A percentile compares a stretch with the other conserved stretches of the same genome.
Evolutionary conservation across 2,113 vertebrate genomes (phyloP).

Genomic region (Dipodomys spectabilis): DNA sequence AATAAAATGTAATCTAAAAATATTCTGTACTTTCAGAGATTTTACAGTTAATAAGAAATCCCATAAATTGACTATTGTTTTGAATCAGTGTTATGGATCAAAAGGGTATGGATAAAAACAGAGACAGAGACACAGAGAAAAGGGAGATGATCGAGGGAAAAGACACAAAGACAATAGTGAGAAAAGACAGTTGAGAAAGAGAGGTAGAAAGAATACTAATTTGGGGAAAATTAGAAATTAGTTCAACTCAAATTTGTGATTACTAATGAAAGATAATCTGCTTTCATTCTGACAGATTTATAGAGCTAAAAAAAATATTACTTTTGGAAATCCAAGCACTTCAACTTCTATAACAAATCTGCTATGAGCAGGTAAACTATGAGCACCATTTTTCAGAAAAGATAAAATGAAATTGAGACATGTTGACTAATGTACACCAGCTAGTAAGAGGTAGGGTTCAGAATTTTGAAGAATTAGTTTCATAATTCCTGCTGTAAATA

Average conservation of each 20-base stretch:
- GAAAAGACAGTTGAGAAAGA: too few relatives aligned
- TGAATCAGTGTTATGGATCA: neutral
- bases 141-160: too few relatives aligned
- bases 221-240: neutral
- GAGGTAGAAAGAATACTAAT: too few relatives aligned
- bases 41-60: neutral
- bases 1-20: neutral
- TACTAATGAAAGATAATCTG: neutral
- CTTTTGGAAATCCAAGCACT: neutral
- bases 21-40: neutral
- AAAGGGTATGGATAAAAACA: neutral
- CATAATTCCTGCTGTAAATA: neutral
- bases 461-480: neutral
- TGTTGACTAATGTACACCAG: neutral
- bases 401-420: neutral
- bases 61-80: neutral
- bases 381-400: neutral
- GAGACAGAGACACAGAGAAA: neutral
- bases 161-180: too few relatives aligned
- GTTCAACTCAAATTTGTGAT: constrained; percentile 23
- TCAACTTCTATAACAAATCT: neutral
- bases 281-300: constrained; percentile 10
- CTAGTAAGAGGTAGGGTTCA: neutral
- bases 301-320: neutral
- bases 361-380: neutral